Conservation (phyloP, 2,888 invertebrate species). For the Cinara cedri region DNA sequence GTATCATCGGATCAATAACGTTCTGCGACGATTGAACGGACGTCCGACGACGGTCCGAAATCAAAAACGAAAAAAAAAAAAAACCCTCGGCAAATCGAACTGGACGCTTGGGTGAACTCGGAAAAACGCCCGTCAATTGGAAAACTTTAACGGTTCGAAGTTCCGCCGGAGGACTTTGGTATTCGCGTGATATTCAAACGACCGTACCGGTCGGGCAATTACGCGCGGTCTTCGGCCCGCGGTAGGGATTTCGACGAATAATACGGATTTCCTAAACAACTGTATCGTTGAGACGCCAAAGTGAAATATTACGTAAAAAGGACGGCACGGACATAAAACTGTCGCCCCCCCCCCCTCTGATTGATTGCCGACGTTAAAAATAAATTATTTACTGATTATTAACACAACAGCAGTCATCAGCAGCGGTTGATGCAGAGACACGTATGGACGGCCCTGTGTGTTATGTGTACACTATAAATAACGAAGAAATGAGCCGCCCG, state of each 20-base stretch:
- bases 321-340: not conserved
- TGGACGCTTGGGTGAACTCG: no score
- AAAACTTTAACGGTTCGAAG: no score
- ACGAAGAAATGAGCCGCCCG: no score
- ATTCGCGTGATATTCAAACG: not conserved
- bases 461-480: not conserved
- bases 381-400: slow-evolving; percentile 5
- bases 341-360: not conserved
- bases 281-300: not conserved
- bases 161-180: not conserved
- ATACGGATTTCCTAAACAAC: no score
- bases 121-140: no score
- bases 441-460: not conserved
- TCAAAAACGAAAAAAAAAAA: no score
- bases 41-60: no score
- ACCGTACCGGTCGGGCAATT: not conserved
- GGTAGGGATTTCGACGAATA: not conserved
- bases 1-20: no score
- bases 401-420: not conserved
- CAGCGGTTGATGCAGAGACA: not conserved
- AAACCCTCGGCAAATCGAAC: no score
- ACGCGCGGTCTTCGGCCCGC: no score
- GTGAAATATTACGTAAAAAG: not conserved
- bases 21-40: no score
- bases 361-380: not conserved